Evolutionary conservation across 2,797 vertebrate genomes (phyloP), one percentile per base, ranked within the genome.

Genomic region (Botia almorhae): DNA sequence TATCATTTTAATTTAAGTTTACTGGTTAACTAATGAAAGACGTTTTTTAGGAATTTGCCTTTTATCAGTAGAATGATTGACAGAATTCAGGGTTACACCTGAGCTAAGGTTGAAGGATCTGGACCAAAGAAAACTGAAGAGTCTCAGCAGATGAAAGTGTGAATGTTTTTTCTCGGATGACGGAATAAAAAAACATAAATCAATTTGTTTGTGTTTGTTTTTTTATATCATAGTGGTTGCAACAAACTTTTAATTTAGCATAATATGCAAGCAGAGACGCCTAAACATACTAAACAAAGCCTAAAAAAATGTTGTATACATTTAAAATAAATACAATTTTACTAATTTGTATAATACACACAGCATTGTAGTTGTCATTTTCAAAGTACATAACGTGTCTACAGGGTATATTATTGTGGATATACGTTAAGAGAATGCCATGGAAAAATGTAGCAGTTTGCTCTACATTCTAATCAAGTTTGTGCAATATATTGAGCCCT

Each of bases 171-270:
- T 61, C 43, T 26, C 53, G 55, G 56, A 56, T 70, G 43, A 61
- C 43, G 16, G 43, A 78, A 78, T 78, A 78, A 78, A 63, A 36
- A 61, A 63, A 50, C 58, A 16, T 8, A 70, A 70, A 14, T 36
- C 7, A n/a, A 12, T 17, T 10, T 17, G 43, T 33, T 19, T 0
- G 2, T 19, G 29, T 4, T 29, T 26, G 29, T 2, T 53, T 11
- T 36, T 46, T 75, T 16, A 36, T n/a, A 36, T 64, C 7, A 21
- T 19, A 56, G 16, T 2, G 36, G 7, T 21, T 53, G 7, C 13
- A 26, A 55, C 14, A 39, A 67, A 21, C 3, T 60, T 21, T 58
- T 13, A 12, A 14, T 26, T 61, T 16, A 7, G 13, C 12, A 33
- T 61, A 29, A 61, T 29, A 61, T 33, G 23, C 11, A 61, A 29